These are phyloP conservation scores for Timandra comae DNA, from an alignment of 2,888 invertebrate genomes.

Conservation along the genomic window DNA sequence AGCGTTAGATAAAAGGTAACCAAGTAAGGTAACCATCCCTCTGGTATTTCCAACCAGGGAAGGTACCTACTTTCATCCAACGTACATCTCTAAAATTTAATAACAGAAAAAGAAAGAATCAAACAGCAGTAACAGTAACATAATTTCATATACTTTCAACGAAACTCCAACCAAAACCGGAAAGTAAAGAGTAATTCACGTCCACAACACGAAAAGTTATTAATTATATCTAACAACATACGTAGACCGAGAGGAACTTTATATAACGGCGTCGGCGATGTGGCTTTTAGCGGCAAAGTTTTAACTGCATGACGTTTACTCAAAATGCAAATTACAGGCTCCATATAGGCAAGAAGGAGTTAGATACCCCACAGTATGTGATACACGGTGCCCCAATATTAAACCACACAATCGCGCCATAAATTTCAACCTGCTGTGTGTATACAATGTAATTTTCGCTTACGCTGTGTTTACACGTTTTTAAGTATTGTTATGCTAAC, in stretches of 20 bases:
- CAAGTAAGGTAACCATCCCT: no score
- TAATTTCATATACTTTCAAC: no score
- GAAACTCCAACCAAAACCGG: not conserved
- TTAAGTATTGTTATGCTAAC: constrained; percentile 38
- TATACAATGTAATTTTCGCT: constrained; percentile 54
- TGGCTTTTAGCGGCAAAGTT: constrained; percentile 61
- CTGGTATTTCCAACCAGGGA: no score
- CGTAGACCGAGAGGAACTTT: constrained; percentile 42
- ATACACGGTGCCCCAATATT: constrained; percentile 67
- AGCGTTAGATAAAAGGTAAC: no score
- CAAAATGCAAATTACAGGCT: constrained; percentile 71
- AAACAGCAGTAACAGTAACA: no score
- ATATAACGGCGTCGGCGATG: constrained; percentile 42
- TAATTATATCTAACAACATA: constrained; percentile 31
- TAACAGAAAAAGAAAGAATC: no score
- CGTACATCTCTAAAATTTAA: no score
- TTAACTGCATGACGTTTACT: constrained; percentile 66
- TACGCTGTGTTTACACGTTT: constrained; percentile 53
- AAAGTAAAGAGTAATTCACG: constrained; percentile 2
- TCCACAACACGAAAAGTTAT: constrained; percentile 17
- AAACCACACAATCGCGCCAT: constrained; percentile 65
- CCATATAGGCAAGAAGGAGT: constrained; percentile 47
- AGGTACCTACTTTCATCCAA: no score
- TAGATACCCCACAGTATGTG: constrained; percentile 55
- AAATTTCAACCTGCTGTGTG: constrained; percentile 55